These are phyloP conservation scores for Tokudaia tokunoshimensis DNA, from an alignment of 2,797 vertebrate species.

Conservation along the genomic window DNA sequence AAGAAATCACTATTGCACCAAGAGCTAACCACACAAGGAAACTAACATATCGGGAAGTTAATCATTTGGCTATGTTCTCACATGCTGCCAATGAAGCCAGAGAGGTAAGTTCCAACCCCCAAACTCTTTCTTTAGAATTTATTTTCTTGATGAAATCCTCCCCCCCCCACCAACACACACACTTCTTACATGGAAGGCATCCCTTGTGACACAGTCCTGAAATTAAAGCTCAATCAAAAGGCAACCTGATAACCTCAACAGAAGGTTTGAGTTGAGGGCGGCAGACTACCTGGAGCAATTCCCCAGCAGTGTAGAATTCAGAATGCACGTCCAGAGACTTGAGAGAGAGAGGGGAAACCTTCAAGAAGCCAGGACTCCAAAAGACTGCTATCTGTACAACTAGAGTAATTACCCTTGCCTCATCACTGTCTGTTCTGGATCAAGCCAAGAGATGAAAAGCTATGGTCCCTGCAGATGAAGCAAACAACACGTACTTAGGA, in stretches of 20 bases:
- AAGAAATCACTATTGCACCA: slow-evolving; percentile 4
- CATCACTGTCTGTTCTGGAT: neutral
- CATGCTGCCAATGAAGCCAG: neutral
- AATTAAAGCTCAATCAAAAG: neutral
- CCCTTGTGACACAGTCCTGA: too few relatives aligned
- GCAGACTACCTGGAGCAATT: neutral
- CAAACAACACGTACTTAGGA: neutral
- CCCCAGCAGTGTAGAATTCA: neutral
- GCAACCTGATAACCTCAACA: neutral
- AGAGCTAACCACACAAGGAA: neutral
- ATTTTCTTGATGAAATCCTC: neutral
- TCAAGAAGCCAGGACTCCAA: neutral
- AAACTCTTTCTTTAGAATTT: neutral
- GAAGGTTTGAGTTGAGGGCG: neutral
- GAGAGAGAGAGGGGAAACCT: neutral
- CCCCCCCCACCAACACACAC: too few relatives aligned
- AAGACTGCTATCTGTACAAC: neutral
- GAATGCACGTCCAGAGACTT: neutral
- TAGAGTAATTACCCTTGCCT: neutral
- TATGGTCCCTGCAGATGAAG: neutral
- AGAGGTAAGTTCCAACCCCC: neutral
- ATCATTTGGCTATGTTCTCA: slow-evolving; percentile 13
- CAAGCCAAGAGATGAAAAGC: neutral
- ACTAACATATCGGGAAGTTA: neutral
- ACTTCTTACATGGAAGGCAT: neutral